These are phyloP conservation scores for Diachasmimorpha longicaudata DNA, from an alignment of 1,140 invertebrate species.

Conservation along the genomic window DNA sequence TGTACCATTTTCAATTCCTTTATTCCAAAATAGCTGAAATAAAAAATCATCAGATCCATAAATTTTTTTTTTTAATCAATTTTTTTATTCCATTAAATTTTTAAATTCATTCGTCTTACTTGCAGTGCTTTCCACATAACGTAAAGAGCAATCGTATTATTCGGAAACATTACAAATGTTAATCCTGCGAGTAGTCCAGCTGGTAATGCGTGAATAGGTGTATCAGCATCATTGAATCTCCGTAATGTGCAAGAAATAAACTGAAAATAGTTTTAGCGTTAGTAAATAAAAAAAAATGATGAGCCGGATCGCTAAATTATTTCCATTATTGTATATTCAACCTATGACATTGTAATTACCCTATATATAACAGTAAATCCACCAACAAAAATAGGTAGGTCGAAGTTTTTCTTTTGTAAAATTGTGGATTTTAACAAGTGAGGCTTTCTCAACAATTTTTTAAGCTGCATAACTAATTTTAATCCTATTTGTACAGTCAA, in stretches of 20 bases:
- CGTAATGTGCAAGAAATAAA: slow-evolving; percentile 67
- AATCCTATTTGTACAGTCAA: slow-evolving; percentile 67
- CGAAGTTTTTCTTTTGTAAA: slow-evolving; percentile 65
- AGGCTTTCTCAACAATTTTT: slow-evolving; percentile 62
- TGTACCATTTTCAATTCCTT: slow-evolving; percentile 64
- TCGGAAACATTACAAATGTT: slow-evolving; percentile 70
- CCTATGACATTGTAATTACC: slow-evolving; percentile 49
- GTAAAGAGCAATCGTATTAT: slow-evolving; percentile 73
- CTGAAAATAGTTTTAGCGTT: slow-evolving; percentile 53
- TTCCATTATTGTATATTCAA: slow-evolving; percentile 18
- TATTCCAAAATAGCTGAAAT: slow-evolving; percentile 68
- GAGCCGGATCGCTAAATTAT: too few relatives aligned
- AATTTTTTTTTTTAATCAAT: too few relatives aligned
- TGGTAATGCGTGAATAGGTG: slow-evolving; percentile 67
- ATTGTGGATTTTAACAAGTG: slow-evolving; percentile 60
- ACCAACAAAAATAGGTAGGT: slow-evolving; percentile 69
- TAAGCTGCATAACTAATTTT: slow-evolving; percentile 64
- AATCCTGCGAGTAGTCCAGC: slow-evolving; percentile 70
- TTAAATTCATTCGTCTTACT: slow-evolving; percentile 49
- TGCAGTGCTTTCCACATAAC: slow-evolving; percentile 77
- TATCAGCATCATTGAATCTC: slow-evolving; percentile 65
- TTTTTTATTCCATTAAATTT: too few relatives aligned
- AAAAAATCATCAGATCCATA: slow-evolving; percentile 13
- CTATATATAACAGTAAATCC: slow-evolving; percentile 70
- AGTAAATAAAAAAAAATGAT: slow-evolving; percentile 15